Base-by-base conservation (phyloP, 2,888 invertebrate species). In the Plebejus melissa region DNA sequence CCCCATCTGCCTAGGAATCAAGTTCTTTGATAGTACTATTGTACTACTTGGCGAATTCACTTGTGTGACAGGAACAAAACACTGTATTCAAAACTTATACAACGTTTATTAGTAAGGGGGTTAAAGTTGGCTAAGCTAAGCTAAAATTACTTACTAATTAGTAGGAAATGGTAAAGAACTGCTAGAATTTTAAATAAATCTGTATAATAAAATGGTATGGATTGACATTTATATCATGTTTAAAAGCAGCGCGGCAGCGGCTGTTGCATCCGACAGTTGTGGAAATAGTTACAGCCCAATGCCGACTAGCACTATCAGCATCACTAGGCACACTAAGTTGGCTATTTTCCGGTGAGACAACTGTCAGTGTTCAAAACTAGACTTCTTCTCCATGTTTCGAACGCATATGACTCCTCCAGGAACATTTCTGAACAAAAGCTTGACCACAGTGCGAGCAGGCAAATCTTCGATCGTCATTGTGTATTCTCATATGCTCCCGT, bases 361-460 rank as follows among this genome's bases (percentile, higher is more conserved):
- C 46, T 32, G 32, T 32, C 32, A 32, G 32, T 32, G 32, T 32
- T 32, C 32, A 32, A 32, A 69, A 38, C 74, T 79, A 81, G 16
- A 79, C 79, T 41, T 81, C 79, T 69, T 82, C 82, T 5, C 80
- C 81, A 72, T 85, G 85, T 70, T 85, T 85, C 0, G 82, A 81
- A 16, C 88, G 87, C 83, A 91, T 88, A 77, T 93, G 93, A 13
- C 87, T 87, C 28, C 87, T 84, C 79, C 88, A 86, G 76, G 89
- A 90, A 83, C 86, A 78, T 82, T 88, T 83, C 83, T 89, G 81
- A 75, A 86, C 83, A 69, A 85, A 83, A 75, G 83, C 82, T 74
- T 83, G 83, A 1, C 83, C 84, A 75, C 86, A 86, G 74, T 82
- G 81, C 0, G 80, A 80, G 75, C 88, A 89, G 2, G 77, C 77